Evolutionary conservation across 2,888 invertebrate genomes (phyloP).

Genomic region (Drosophila rubida): DNA sequence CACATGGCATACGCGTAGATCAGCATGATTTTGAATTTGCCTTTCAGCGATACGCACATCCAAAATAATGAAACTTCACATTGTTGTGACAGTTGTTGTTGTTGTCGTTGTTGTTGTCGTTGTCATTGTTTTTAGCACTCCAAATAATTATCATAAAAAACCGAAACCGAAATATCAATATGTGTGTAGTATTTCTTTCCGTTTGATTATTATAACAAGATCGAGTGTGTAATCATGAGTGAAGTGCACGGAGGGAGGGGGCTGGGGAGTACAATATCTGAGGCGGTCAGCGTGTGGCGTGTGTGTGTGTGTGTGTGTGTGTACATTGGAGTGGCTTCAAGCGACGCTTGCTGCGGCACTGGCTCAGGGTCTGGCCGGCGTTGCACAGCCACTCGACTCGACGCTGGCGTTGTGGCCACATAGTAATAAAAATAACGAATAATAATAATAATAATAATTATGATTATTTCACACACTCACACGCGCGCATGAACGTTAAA

Average conservation of each 20-base stretch:
- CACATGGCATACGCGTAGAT: neutral
- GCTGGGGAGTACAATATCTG: conserved; percentile 59
- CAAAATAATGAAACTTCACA: neutral
- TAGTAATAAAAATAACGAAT: conserved; percentile 66
- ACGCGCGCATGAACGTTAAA: conserved; percentile 27
- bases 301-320: conserved; percentile 34
- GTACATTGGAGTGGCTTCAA: conserved; percentile 72
- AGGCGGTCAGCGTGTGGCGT: conserved; percentile 36
- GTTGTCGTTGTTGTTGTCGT: conserved; percentile 39
- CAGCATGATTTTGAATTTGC: neutral
- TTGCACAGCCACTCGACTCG: conserved; percentile 58
- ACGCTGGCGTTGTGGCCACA: no score
- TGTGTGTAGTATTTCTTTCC: conserved; percentile 53
- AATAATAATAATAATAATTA: conserved; percentile 64
- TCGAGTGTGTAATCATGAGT: conserved; percentile 71
- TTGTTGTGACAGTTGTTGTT: conserved; percentile 50
- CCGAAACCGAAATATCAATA: conserved; percentile 53
- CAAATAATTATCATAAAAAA: conserved; percentile 74
- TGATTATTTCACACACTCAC: conserved; percentile 49
- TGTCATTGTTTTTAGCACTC: conserved; percentile 68
- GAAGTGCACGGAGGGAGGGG: conserved; percentile 17
- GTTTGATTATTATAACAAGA: conserved; percentile 71
- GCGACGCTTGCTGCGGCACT: conserved; percentile 30
- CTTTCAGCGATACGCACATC: neutral
- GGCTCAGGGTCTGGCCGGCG: conserved; percentile 46